Conservation (phyloP, 2,888 invertebrate species). For the Sabatieria punctata region DNA sequence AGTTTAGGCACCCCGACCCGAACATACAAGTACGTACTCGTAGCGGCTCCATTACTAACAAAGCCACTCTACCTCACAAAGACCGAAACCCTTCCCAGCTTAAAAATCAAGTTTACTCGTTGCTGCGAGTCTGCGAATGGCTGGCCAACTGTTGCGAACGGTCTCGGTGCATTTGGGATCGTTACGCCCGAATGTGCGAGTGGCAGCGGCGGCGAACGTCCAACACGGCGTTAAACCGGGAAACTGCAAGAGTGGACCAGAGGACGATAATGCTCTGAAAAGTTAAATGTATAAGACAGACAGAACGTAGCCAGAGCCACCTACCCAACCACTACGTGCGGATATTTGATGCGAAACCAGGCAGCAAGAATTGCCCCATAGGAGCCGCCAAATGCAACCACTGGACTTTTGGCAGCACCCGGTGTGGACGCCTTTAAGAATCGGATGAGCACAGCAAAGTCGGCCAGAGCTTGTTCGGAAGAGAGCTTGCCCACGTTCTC, state of each 20-base stretch:
- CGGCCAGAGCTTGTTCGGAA: constrained; percentile 77
- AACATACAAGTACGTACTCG: too few species aligned
- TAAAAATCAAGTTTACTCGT: too few species aligned
- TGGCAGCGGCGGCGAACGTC: constrained; percentile 56
- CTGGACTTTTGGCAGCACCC: constrained; percentile 48
- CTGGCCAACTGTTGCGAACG: constrained; percentile 57
- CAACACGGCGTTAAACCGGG: constrained; percentile 58
- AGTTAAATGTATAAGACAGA: too few species aligned
- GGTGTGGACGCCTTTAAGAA: constrained; percentile 46
- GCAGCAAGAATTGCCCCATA: constrained; percentile 95
- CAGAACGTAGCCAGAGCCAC: too few species aligned
- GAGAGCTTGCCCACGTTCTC: constrained; percentile 48
- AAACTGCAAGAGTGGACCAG: constrained; percentile 77
- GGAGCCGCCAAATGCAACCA: constrained; percentile 68
- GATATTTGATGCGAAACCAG: constrained; percentile 89
- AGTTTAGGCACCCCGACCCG: too few species aligned
- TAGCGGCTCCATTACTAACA: too few species aligned
- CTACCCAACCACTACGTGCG: constrained; percentile 61
- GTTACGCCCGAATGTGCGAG: constrained; percentile 50
- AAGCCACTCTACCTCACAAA: too few species aligned
- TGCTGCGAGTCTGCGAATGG: constrained; percentile 41
- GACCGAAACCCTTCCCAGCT: too few species aligned
- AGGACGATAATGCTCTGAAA: constrained; percentile 66
- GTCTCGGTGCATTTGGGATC: constrained; percentile 47
- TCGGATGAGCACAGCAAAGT: constrained; percentile 63